Conservation (phyloP, 2,888 invertebrate species). For the Cremastobaeus sp. region DNA sequence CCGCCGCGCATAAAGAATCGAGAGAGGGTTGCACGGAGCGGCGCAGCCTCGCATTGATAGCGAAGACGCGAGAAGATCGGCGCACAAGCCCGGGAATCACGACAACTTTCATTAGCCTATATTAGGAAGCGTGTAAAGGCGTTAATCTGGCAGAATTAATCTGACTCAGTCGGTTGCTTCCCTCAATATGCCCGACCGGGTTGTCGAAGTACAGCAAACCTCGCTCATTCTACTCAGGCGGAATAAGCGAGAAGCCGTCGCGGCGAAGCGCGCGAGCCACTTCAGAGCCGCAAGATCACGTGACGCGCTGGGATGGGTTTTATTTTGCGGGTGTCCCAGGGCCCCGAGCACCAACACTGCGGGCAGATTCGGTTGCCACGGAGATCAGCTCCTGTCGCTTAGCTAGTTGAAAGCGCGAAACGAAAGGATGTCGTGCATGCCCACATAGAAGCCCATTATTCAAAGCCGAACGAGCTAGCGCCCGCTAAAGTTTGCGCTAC, state of each 20-base stretch:
- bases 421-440: constrained; percentile 62
- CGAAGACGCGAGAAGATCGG: constrained; percentile 10
- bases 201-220: constrained; percentile 53
- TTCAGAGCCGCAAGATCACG: constrained; percentile 67
- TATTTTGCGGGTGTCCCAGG: constrained; percentile 40
- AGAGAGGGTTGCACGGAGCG: constrained; percentile 31
- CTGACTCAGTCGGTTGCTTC: constrained; percentile 75
- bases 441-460: constrained; percentile 69
- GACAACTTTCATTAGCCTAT: constrained; percentile 72
- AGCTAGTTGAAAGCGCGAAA: constrained; percentile 60
- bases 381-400: constrained; percentile 68
- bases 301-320: constrained; percentile 45
- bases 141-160: constrained; percentile 78
- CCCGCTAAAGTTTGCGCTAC: constrained; percentile 50
- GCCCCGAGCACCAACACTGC: constrained; percentile 30
- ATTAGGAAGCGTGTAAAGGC: constrained; percentile 72
- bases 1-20: constrained; percentile 26
- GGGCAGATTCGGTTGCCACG: constrained; percentile 67
- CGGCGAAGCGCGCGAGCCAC: constrained; percentile 70
- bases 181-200: constrained; percentile 74
- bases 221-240: constrained; percentile 56
- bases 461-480: constrained; percentile 67
- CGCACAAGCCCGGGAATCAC: constrained; percentile 63
- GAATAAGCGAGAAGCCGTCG: constrained; percentile 30
- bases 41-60: constrained; percentile 12